Evolutionary conservation across 1,140 invertebrate species (phyloP), one percentile per base, ranked within the genome.

Genomic region (Hylaeus volcanicus): DNA sequence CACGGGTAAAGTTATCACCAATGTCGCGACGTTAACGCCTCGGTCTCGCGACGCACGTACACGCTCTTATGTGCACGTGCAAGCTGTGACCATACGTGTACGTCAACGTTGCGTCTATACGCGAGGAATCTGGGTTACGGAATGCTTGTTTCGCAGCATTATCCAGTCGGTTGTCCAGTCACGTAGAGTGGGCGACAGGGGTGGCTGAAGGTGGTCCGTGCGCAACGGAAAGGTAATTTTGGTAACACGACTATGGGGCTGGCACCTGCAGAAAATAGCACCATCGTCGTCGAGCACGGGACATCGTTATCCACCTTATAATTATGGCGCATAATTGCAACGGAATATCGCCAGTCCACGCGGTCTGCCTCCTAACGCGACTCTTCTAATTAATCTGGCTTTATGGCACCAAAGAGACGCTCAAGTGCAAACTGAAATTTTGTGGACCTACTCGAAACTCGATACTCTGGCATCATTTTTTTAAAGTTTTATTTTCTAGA

Each of bases 291-390:
- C 43, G 14, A 82, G 43, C 48, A 74, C 70, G 15, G 14, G n/a
- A 69, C 81, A 56, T 84, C 81, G 76, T 84, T 86, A 87, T 84
- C 70, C 69, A 71, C 61, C 74, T 72, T 77, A 81, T 87, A 86
- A 87, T 87, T 87, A 83, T 72, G 51, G 45, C 70, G 74, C 74
- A 37, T 63, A 81, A 80, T 74, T 82, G 48, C 73, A 60, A 63
- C 63, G 74, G 71, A 77, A 71, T 77, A 83, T 86, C 76, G 60
- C 53, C 65, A 11, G 60, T 48, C 8, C 45, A 53, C 41, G 56
- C 60, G n/a, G 45, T 12, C 74, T 56, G 61, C 51, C 61, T 41
- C 14, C 56, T 48, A 26, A 63, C 43, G 60, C 58, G 56, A 15
- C 55, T 81, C 68, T 69, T 83, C 56, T 61, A 60, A 43, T 75